These are phyloP conservation scores for Zalophus californianus DNA, from an alignment of 2,797 vertebrate species.

Conservation along the genomic window DNA sequence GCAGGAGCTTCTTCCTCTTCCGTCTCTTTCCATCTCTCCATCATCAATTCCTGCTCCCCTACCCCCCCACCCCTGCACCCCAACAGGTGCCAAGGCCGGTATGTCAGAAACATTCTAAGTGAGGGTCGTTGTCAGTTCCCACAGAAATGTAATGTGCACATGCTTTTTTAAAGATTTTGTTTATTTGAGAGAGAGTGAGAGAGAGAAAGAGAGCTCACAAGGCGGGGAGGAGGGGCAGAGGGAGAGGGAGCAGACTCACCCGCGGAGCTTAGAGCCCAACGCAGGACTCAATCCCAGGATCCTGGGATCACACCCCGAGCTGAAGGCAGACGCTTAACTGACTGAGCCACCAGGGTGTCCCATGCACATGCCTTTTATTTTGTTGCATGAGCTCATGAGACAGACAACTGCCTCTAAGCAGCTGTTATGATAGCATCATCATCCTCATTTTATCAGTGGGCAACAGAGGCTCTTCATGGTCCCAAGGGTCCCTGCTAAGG, in stretches of 20 bases:
- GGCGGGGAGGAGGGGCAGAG: neutral
- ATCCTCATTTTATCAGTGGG: neutral
- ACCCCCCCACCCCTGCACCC: neutral
- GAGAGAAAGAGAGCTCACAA: neutral
- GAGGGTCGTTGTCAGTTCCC: neutral
- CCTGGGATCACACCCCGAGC: neutral
- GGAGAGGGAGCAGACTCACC: neutral
- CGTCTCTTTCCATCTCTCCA: neutral
- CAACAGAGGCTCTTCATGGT: neutral
- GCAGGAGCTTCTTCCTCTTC: neutral
- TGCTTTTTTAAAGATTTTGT: neutral
- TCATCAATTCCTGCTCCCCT: neutral
- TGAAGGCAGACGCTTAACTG: neutral
- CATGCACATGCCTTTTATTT: neutral
- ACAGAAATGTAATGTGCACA: neutral
- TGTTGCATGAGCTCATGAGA: neutral
- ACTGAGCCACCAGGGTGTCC: neutral
- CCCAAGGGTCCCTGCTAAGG: neutral
- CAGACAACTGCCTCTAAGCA: neutral
- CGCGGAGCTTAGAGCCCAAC: neutral
- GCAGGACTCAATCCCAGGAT: neutral
- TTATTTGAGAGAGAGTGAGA: neutral
- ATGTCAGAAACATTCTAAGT: neutral
- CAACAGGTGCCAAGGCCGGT: neutral
- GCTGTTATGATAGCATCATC: neutral